A percentile compares a stretch with the other conserved stretches of the same genome.
Conservation (phyloP, 1,140 invertebrate species). For the Gryllus bimaculatus region DNA sequence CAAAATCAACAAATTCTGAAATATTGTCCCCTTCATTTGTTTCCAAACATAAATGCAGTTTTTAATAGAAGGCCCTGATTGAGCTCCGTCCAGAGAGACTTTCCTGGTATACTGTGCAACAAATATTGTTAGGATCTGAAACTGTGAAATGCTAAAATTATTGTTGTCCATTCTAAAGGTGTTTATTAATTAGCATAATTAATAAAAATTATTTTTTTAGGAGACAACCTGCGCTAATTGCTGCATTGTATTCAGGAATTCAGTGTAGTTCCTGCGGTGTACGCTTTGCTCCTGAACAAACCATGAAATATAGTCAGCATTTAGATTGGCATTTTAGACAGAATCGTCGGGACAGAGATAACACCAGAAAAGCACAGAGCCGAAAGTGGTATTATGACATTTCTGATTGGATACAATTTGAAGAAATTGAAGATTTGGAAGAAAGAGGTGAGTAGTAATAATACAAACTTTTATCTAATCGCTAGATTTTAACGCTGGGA, state of each 20-base stretch:
- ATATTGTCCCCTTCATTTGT: too few species aligned
- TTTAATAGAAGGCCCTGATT: too few species aligned
- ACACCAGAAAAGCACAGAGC: slow-evolving; percentile 68
- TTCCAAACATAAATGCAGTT: too few species aligned
- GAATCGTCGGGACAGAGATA: slow-evolving; percentile 79
- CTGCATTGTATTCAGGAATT: slow-evolving; percentile 71
- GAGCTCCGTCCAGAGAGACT: too few species aligned
- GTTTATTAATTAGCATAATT: slow-evolving; percentile 22
- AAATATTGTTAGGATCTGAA: neutral
- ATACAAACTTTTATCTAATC: too few species aligned
- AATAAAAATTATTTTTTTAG: slow-evolving; percentile 33
- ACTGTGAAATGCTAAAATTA: neutral
- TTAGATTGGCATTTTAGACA: slow-evolving; percentile 96
- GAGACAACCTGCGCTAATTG: slow-evolving; percentile 55
- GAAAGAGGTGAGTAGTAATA: slow-evolving; percentile 56
- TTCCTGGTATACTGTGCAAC: too few species aligned
- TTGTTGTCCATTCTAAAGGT: slow-evolving; percentile 19
- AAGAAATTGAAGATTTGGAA: slow-evolving; percentile 87
- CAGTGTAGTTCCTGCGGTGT: slow-evolving; percentile 91
- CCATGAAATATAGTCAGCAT: slow-evolving; percentile 82
- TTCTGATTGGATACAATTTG: slow-evolving; percentile 87
- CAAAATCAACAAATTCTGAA: too few species aligned
- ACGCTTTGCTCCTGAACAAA: slow-evolving; percentile 78
- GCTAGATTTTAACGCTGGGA: too few species aligned
- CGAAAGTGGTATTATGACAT: slow-evolving; percentile 84